Conservation (phyloP, 1,140 invertebrate genomes). For the Mactra quadrangularis region DNA sequence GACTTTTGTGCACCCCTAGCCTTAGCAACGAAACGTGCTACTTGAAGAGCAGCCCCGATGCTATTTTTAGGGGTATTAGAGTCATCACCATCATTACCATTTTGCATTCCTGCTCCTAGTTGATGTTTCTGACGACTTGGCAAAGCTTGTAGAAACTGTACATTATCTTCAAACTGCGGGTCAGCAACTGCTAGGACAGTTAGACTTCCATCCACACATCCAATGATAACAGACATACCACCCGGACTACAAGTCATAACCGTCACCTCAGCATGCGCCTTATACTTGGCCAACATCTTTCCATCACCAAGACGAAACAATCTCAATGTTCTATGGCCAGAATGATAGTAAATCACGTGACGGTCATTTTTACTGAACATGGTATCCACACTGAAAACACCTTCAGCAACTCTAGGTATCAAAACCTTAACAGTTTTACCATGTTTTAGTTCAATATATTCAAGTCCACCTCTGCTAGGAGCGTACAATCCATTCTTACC, state of each 20-base stretch:
- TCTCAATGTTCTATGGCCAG: conserved; percentile 94
- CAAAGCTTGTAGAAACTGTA: conserved; percentile 77
- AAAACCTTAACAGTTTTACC: conserved; percentile 93
- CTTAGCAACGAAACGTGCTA: conserved; percentile 80
- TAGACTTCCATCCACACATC: conserved; percentile 96
- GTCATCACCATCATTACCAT: conserved; percentile 66
- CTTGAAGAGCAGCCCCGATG: conserved; percentile 78
- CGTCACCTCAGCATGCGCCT: conserved; percentile 95
- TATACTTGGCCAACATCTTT: conserved; percentile 95
- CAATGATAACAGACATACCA: conserved; percentile 92
- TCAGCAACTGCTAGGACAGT: conserved; percentile 96
- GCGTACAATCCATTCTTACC: conserved; percentile 95
- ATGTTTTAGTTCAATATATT: conserved; percentile 85
- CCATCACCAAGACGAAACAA: conserved; percentile 95
- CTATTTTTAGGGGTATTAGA: conserved; percentile 69
- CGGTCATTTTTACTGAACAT: conserved; percentile 97
- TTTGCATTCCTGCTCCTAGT: conserved; percentile 40
- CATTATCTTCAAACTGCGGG: conserved; percentile 84
- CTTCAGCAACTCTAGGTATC: conserved; percentile 95
- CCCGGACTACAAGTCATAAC: conserved; percentile 92
- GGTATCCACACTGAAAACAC: conserved; percentile 97
- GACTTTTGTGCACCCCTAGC: conserved; percentile 78
- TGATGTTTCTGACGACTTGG: conserved; percentile 70
- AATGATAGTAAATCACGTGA: conserved; percentile 98
- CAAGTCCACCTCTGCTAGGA: conserved; percentile 95